phyloP scores from a whole-genome alignment of 2,113 vertebrate species.

The Myotis yumanensis region DNA sequence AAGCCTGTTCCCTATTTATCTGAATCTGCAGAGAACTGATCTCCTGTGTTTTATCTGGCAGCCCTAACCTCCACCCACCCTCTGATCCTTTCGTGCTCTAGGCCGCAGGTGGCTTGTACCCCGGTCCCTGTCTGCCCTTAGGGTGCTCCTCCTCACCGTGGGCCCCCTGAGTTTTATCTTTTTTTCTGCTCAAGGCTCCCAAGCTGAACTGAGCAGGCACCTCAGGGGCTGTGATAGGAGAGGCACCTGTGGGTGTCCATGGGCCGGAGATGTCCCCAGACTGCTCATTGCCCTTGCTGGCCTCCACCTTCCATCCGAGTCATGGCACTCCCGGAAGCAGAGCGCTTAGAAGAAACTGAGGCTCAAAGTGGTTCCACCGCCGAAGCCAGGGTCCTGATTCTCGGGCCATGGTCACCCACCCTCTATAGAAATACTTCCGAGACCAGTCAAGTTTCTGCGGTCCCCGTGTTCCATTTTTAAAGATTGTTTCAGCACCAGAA shows the following conservation, averaged over 20 bases:
- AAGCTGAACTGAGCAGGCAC: too few relatives aligned
- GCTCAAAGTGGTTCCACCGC: background rate
- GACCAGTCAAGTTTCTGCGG: background rate
- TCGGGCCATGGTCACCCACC: background rate
- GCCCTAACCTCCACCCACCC: background rate
- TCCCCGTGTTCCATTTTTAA: background rate
- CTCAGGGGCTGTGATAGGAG: background rate
- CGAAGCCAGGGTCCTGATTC: background rate
- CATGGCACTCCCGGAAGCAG: fast-evolving
- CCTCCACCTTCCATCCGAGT: background rate
- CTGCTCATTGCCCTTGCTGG: too few relatives aligned
- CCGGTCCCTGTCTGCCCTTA: fast-evolving
- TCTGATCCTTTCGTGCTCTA: background rate
- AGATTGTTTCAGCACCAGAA: background rate
- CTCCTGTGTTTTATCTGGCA: background rate
- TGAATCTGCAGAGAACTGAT: background rate
- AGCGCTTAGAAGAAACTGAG: background rate
- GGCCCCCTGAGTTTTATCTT: background rate
- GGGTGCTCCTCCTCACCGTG: background rate
- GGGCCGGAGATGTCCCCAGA: background rate
- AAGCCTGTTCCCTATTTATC: fast-evolving
- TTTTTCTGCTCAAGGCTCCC: background rate
- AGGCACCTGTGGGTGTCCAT: background rate
- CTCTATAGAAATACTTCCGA: background rate
- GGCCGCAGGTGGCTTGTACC: background rate